These are phyloP conservation scores for Zaprionus lineosus DNA, from an alignment of 2,888 invertebrate genomes.

Conservation along the genomic window DNA sequence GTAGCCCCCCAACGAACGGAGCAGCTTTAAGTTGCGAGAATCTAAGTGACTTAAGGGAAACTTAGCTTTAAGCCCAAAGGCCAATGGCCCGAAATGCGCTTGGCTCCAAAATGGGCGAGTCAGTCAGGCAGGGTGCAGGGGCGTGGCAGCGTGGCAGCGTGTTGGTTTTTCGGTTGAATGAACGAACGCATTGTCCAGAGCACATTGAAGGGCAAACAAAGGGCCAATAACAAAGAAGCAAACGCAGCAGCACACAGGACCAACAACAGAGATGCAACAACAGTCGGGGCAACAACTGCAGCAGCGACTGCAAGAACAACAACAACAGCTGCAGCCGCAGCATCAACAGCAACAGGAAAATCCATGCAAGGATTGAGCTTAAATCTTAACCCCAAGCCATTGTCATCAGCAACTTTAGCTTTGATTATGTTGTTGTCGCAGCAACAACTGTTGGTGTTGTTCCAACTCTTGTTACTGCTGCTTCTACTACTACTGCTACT, in stretches of 20 bases:
- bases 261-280: conserved; percentile 58
- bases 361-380: conserved; percentile 26
- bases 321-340: conserved; percentile 22
- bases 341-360: conserved; percentile 22
- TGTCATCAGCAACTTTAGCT: conserved; percentile 47
- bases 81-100: conserved; percentile 57
- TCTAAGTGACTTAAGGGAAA: no score
- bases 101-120: neutral
- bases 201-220: conserved; percentile 55
- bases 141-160: conserved; percentile 39
- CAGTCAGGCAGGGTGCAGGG: neutral
- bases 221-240: conserved; percentile 59
- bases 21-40: conserved; percentile 25
- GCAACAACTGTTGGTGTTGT: conserved; percentile 23
- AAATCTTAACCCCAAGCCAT: conserved; percentile 58
- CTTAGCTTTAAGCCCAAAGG: conserved; percentile 40
- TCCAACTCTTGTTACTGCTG: no score
- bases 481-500: conserved; percentile 8
- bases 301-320: neutral
- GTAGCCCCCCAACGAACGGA: no score
- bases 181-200: conserved; percentile 56
- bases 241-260: conserved; percentile 47
- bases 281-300: conserved; percentile 4
- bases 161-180: conserved; percentile 74
- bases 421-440: conserved; percentile 62